Conservation (phyloP, 2,888 invertebrate species). For the Cephus sareptanus region DNA sequence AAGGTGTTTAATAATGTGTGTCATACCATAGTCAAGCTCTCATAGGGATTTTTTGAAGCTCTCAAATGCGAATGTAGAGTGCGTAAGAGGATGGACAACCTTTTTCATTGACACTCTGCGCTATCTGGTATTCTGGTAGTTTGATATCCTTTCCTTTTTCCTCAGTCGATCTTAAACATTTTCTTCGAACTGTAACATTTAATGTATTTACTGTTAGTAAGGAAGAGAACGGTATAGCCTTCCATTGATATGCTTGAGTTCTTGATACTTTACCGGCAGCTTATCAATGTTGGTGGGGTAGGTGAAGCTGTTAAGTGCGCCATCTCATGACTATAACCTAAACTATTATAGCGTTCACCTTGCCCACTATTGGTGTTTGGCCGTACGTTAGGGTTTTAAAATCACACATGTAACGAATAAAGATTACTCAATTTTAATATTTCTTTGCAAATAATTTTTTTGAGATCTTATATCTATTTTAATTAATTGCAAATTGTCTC, state of each 20-base stretch:
- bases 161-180: background rate
- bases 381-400: too few species aligned
- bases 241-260: background rate
- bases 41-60: background rate
- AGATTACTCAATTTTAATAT: too few species aligned
- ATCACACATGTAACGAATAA: too few species aligned
- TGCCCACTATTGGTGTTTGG: too few species aligned
- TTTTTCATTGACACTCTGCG: background rate
- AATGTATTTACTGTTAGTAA: background rate
- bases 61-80: background rate
- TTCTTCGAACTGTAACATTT: too few species aligned
- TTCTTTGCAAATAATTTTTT: background rate
- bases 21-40: background rate
- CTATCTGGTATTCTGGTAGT: background rate
- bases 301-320: background rate
- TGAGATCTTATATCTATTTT: background rate
- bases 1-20: background rate
- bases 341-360: background rate
- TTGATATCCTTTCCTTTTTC: background rate
- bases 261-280: background rate
- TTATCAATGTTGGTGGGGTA: background rate
- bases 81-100: background rate
- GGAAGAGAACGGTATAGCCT: background rate
- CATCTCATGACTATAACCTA: background rate
- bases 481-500: too few species aligned